Base-by-base conservation (phyloP, 1,140 invertebrate genomes). In the Lithobius niger region DNA sequence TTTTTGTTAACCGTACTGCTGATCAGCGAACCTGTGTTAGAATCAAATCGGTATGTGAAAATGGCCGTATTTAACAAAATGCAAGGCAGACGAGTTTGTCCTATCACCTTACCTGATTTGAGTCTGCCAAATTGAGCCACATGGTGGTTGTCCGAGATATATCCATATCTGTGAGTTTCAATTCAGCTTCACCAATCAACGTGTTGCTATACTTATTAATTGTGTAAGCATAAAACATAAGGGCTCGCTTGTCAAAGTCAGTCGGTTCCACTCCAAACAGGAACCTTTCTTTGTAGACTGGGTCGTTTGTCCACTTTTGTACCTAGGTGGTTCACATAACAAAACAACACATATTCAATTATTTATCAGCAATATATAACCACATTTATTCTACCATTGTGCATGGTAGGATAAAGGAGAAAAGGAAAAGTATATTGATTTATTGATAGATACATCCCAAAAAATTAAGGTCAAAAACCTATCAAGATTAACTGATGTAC, bases 241-340 rank as follows among this genome's bases (percentile, higher is more conserved):
- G 68, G 50, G 69, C 76, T 54, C 68, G 70, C 28, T 71, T 68
- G 3, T 68, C 60, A 19, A 77, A 65, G 48, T 80, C 75, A 63
- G 70, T 69, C 22, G 72, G 69, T 21, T 82, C 79, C 28, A 85
- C 67, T 1, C 74, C 75, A 64, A 86, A 84, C 52, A 84, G 68
- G 65, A 85, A 86, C 42, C 83, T 78, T 64, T 85, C 82, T 61
- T 85, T 81, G 67, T 81, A 85, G 55, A 79, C 77, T 0, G 83
- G 83, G 57, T 79, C 80, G 51, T 77, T 77, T 18, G 77, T 78
- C 55, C 77, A 74, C 52, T 79, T 74, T 61, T 81, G 82, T 16
- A n/a, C n/a, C n/a, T n/a, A n/a, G n/a, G n/a, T n/a, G n/a, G n/a
- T n/a, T n/a, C n/a, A n/a, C n/a, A n/a, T n/a, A n/a, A n/a, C n/a